These are phyloP conservation scores for Gortyna flavago DNA, from an alignment of 2,888 invertebrate species.

Conservation along the genomic window DNA sequence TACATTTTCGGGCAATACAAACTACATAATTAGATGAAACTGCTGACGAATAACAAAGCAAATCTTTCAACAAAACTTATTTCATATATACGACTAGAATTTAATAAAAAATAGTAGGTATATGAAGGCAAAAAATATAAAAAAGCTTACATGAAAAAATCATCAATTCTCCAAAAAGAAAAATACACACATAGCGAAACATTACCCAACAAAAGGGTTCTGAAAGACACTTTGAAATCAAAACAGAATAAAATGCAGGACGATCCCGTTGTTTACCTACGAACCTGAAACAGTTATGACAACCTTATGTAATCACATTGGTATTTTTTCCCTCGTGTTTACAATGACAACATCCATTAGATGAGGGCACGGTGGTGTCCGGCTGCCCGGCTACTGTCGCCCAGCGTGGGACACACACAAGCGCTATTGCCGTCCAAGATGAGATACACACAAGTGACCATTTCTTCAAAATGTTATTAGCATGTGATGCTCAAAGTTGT, in stretches of 20 bases:
- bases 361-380: constrained; percentile 57
- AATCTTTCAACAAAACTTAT: background rate
- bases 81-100: background rate
- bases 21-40: background rate
- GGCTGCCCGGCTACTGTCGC: constrained; percentile 70
- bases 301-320: constrained; percentile 68
- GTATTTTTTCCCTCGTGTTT: constrained; percentile 77
- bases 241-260: constrained; percentile 65
- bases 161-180: constrained; percentile 25
- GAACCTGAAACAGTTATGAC: constrained; percentile 66
- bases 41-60: no score
- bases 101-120: background rate
- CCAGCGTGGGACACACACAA: constrained; percentile 73
- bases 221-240: constrained; percentile 65
- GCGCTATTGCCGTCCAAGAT: constrained; percentile 71
- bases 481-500: constrained; percentile 64
- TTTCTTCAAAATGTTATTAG: constrained; percentile 75
- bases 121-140: constrained; percentile 2
- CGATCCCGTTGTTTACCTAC: constrained; percentile 63
- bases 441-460: constrained; percentile 68
- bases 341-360: constrained; percentile 84
- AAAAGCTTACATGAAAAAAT: constrained; percentile 1
- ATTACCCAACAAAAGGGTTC: constrained; percentile 53
- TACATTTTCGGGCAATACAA: no score
- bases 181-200: constrained; percentile 34